Evolutionary conservation across 2,888 invertebrate species (phyloP).

Genomic region (Steromphala cineraria): DNA sequence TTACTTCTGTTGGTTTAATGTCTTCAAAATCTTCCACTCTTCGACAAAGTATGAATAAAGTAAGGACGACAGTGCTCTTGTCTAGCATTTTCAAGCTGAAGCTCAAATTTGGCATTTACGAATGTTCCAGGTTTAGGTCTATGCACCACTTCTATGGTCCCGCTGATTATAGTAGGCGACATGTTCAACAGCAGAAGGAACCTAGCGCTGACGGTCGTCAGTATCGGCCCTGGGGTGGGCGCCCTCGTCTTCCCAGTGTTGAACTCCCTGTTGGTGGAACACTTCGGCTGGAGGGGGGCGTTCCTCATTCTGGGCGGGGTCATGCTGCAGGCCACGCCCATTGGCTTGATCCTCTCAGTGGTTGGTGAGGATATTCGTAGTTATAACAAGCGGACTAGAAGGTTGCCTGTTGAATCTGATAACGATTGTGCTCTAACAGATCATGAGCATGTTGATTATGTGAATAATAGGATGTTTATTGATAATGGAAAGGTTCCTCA

Average conservation of each 20-base stretch:
- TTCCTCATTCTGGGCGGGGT: background rate
- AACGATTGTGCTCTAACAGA: no score
- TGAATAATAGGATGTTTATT: no score
- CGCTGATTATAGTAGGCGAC: background rate
- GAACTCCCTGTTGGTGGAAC: background rate
- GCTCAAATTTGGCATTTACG: no score
- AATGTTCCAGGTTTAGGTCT: background rate
- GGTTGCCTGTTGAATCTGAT: no score
- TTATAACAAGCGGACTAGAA: background rate
- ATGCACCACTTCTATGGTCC: background rate
- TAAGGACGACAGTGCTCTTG: no score
- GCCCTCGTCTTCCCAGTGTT: background rate
- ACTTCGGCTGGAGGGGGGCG: background rate
- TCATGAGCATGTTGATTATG: no score
- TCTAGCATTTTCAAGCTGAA: no score
- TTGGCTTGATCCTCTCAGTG: background rate
- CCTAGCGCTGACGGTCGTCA: background rate
- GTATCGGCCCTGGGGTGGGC: background rate
- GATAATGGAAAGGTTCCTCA: no score
- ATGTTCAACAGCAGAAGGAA: background rate
- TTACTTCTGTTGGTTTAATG: no score
- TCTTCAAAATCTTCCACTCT: no score
- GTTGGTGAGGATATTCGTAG: background rate
- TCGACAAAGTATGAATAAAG: no score
- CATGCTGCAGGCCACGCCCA: background rate